Base-by-base conservation (phyloP, 2,888 invertebrate species). In the Cosmorhoe ocellata region DNA sequence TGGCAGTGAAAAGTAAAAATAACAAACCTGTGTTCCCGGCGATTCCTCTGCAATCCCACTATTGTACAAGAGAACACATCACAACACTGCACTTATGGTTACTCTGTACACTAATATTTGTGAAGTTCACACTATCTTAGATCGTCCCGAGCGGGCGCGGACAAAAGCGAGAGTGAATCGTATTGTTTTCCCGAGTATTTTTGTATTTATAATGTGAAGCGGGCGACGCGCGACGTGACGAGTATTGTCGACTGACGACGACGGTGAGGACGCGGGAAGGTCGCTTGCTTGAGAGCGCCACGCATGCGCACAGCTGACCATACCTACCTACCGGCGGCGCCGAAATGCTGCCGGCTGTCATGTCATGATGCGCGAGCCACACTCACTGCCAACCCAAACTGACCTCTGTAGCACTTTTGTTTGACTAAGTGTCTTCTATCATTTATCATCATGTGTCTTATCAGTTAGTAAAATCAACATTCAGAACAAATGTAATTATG, bases 221-320 rank as follows among this genome's bases (percentile, higher is more conserved):
- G 74, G 79, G 1, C 3, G 24, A 24, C 24, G 24, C 34, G 32
- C 76, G 75, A 79, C 39, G 81, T 89, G 86, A 80, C 84, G 74
- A 74, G 73, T 69, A 76, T 75, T 75, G 80, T 71, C 77, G 74
- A 86, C 88, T 85, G 74, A 44, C 69, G 18, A n/a, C n/a, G n/a
- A n/a, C 4, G 67, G 58, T 71, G 75, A 87, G 90, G 88, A 83
- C 90, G 83, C 78, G 73, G 64, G 78, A 88, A 89, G 89, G 89
- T 88, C 89, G 80, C 61, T 52, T 56, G 80, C 61, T 52, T 56
- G 69, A 53, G 57, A 62, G 51, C 64, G 56, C 63, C 63, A 82
- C 89, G 89, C 89, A 87, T 87, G 89, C 89, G 89, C 76, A 57
- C 64, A 69, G 56, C 52, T 59, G 53, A 51, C 63, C 66, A 68